These are phyloP conservation scores for Eumerus sabulonum DNA, from an alignment of 2,888 invertebrate species.

Conservation along the genomic window DNA sequence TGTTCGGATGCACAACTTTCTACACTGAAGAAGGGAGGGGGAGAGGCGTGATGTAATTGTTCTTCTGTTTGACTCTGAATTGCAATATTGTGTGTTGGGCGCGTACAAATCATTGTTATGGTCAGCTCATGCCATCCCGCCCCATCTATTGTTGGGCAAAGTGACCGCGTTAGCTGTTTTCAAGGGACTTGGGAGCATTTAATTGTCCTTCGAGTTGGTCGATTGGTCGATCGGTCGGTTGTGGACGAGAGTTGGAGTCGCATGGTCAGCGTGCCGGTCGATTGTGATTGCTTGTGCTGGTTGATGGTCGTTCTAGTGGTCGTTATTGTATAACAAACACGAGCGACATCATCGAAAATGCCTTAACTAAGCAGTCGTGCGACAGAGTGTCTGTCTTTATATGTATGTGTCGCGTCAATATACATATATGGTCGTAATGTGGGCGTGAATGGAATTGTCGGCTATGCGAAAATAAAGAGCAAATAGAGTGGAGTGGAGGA, in stretches of 20 bases:
- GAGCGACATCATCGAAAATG: constrained; percentile 58
- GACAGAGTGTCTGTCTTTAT: too few relatives aligned
- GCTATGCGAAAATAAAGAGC: constrained; percentile 34
- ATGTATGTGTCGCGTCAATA: background rate
- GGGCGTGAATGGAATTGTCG: constrained; percentile 35
- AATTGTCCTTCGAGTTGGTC: constrained; percentile 55
- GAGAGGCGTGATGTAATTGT: constrained; percentile 35
- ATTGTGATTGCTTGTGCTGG: constrained; percentile 5
- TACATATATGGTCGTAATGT: constrained; percentile 21
- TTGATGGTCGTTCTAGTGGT: constrained; percentile 8
- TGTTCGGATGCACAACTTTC: constrained; percentile 62
- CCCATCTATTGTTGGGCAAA: constrained; percentile 32
- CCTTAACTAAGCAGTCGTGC: constrained; percentile 59
- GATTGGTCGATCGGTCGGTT: constrained; percentile 9
- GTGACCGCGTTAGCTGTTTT: constrained; percentile 50
- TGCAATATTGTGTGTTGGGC: constrained; percentile 62
- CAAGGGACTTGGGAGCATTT: constrained; percentile 57
- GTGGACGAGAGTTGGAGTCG: constrained; percentile 26
- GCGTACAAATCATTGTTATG: constrained; percentile 67
- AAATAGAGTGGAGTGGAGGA: constrained; percentile 39
- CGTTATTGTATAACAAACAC: constrained; percentile 56
- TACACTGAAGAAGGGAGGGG: constrained; percentile 34
- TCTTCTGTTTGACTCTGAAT: constrained; percentile 59
- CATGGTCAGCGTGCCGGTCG: constrained; percentile 40
- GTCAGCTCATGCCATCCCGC: constrained; percentile 15